Evolutionary conservation across 2,888 invertebrate species (phyloP), one percentile per base, ranked within the genome.

Genomic region (Sesia apiformis): DNA sequence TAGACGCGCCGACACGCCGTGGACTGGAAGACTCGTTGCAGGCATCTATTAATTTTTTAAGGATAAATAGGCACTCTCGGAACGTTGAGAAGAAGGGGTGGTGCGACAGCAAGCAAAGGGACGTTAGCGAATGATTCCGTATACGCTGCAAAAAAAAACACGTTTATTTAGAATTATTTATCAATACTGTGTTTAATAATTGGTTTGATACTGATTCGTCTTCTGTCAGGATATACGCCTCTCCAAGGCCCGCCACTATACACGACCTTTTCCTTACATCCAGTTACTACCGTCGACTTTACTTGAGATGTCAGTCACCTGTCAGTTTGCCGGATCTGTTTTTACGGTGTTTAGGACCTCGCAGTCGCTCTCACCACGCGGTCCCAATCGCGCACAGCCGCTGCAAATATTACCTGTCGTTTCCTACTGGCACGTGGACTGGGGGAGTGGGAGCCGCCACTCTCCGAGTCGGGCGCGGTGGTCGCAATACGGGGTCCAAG

Each of bases 1-100:
- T 94, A 38, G 97, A 97, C 60, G 96, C 96, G 54, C 97, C 97
- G 43, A 97, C 95, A 64, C 96, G 93, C 69, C 95, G 93, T 38
- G 97, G 96, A 74, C 96, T 95, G 61, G 95, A 95, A 71, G 96
- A 95, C 88, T 98, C 97, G 88, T 99, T 98, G 87, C 98, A 98
- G 57, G 98, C 97, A 87, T 99, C 98, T 70, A 99, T 98, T 64
- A 99, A 91, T 76, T 96, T 96, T 85, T 98, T 97, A 72, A 99
- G 91, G 68, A 98, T 95, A 89, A 96, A 96, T 67, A 99, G 93
- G 90, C 98, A 98, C 91, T 99, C 98, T 63, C 99, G 95, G 90
- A 99, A 99, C 72, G 96, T 97, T 60, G 98, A 96, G 88, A 99
- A 98, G 90, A 99, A 99, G 43, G 99, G 98, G 91, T 99, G 99